Evolutionary conservation across 2,888 invertebrate genomes (phyloP).

Genomic region (Polyommatus iphigenia): DNA sequence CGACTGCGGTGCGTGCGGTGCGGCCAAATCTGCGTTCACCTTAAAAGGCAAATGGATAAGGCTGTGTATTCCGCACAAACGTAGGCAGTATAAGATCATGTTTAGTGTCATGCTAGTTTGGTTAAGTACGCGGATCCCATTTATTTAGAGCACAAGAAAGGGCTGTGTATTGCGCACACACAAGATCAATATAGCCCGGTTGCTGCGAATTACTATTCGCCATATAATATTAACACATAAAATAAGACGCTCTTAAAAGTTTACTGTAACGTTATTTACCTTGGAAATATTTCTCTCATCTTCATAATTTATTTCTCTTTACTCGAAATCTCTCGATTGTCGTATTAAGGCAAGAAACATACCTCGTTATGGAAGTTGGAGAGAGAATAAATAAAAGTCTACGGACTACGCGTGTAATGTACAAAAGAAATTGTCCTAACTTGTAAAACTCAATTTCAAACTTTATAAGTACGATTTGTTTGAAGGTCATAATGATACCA

Average conservation of each 20-base stretch:
- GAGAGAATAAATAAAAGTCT: conserved; percentile 6
- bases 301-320: background rate
- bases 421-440: conserved; percentile 6
- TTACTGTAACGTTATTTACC: background rate
- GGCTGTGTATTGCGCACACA: no score
- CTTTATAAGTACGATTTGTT: background rate
- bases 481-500: background rate
- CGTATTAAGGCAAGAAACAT: background rate
- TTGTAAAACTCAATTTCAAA: conserved; percentile 1
- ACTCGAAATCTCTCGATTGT: background rate
- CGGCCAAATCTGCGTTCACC: no score
- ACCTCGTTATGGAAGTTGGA: background rate
- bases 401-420: background rate
- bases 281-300: background rate
- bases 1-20: no score
- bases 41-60: no score
- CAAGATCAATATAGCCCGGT: no score
- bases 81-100: no score
- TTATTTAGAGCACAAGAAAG: no score
- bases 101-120: no score
- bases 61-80: no score
- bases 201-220: no score
- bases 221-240: no score
- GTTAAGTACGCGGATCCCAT: no score
- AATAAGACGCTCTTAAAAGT: background rate